A percentile compares a stretch with the other conserved stretches of the same genome.
Evolutionary conservation across 1,140 invertebrate species (phyloP).

Genomic region (Parasteatoda tepidariorum): DNA sequence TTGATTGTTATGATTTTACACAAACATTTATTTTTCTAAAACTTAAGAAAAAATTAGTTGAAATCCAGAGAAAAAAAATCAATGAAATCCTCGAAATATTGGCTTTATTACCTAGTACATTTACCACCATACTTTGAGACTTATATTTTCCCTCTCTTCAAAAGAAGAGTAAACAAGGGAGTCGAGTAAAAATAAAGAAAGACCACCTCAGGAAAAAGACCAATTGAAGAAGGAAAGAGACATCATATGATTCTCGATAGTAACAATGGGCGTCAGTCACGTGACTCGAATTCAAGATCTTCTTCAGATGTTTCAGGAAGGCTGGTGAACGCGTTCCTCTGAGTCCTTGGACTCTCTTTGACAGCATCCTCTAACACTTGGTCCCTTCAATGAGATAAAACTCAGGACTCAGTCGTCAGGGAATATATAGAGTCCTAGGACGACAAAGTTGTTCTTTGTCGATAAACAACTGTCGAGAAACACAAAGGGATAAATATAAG

Average conservation of each 20-base stretch:
- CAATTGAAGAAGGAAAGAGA: conserved; percentile 40
- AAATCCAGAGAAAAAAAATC: too few relatives aligned
- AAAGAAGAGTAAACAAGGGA: too few relatives aligned
- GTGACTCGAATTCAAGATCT: conserved; percentile 41
- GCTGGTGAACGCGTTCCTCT: background rate
- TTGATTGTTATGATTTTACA: too few relatives aligned
- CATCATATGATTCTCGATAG: conserved; percentile 49
- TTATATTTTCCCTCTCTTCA: too few relatives aligned
- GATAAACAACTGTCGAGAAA: conserved; percentile 18
- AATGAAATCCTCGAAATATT: too few relatives aligned
- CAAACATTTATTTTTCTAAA: too few relatives aligned
- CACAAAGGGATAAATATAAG: background rate
- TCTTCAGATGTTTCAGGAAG: background rate
- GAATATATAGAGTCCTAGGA: background rate
- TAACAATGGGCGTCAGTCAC: conserved; percentile 37
- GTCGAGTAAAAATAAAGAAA: background rate
- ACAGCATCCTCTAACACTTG: conserved; percentile 34
- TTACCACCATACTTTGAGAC: too few relatives aligned
- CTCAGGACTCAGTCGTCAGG: background rate
- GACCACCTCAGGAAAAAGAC: background rate
- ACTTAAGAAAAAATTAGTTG: too few relatives aligned
- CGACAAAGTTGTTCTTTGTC: background rate
- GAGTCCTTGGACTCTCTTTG: conserved; percentile 36
- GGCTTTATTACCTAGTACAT: too few relatives aligned
- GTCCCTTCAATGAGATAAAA: conserved; percentile 21